These are phyloP conservation scores for Loriculus beryllinus DNA, from an alignment of 2,797 vertebrate species.

Conservation along the genomic window DNA sequence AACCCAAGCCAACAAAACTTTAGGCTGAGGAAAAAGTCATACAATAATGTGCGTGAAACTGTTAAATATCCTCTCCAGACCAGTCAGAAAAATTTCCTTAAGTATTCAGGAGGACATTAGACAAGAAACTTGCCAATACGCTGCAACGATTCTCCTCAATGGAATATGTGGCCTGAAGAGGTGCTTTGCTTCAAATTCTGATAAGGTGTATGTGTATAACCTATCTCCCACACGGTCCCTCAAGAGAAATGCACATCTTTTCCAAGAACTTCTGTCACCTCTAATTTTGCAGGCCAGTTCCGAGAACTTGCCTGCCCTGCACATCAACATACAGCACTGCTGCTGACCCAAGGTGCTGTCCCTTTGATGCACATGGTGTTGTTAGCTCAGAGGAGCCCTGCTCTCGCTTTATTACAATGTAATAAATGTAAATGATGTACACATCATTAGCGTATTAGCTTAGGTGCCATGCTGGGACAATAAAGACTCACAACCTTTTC, in stretches of 20 bases:
- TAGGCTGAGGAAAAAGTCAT: background rate
- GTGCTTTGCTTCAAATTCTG: background rate
- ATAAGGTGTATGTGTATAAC: fast-evolving
- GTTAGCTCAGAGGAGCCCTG: background rate
- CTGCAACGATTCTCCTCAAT: background rate
- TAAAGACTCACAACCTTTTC: background rate
- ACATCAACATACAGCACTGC: background rate
- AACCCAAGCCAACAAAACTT: background rate
- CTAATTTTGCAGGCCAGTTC: background rate
- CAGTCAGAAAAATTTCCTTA: background rate
- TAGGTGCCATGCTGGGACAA: background rate
- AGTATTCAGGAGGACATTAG: background rate
- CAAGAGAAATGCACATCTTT: background rate
- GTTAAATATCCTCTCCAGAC: background rate
- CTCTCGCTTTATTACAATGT: background rate
- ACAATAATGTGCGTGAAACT: background rate
- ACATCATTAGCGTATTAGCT: background rate
- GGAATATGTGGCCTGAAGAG: background rate
- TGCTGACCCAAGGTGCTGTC: background rate
- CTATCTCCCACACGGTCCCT: background rate
- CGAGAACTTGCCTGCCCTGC: background rate
- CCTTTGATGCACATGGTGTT: background rate
- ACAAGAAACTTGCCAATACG: background rate
- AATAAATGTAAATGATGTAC: background rate
- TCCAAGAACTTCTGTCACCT: background rate